Evolutionary conservation across 1,140 invertebrate genomes (phyloP).

Genomic region (Tribolium madens): DNA sequence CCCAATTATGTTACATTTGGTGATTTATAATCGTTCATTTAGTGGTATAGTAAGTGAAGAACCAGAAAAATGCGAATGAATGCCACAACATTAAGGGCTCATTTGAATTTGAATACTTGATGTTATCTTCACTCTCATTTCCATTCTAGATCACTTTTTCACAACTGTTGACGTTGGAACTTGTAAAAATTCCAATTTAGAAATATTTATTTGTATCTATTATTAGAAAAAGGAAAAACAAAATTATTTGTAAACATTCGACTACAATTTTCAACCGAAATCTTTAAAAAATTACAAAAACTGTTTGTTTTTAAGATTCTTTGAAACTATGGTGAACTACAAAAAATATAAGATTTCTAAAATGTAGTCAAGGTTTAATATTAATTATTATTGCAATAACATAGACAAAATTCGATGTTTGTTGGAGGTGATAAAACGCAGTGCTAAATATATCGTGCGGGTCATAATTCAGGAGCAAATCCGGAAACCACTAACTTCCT

Average conservation of each 20-base stretch:
- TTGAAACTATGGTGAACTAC: too few species aligned
- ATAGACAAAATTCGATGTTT: neutral
- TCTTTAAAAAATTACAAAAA: too few species aligned
- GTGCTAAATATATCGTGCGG: conserved; percentile 6
- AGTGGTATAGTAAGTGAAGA: neutral
- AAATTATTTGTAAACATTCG: neutral
- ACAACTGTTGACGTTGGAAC: neutral
- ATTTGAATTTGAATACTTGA: conserved; percentile 14
- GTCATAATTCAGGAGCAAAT: neutral
- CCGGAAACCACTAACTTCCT: conserved; percentile 30
- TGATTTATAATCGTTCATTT: neutral
- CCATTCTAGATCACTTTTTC: conserved; percentile 20
- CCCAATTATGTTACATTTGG: neutral
- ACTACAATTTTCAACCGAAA: too few species aligned
- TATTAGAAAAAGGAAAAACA: neutral
- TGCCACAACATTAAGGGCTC: conserved; percentile 1
- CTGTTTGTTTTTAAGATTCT: too few species aligned
- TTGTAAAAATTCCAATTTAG: neutral
- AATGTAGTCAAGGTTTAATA: too few species aligned
- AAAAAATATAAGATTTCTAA: too few species aligned
- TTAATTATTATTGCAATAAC: too few species aligned
- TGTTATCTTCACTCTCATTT: conserved; percentile 9
- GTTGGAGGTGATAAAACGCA: neutral
- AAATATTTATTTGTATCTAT: neutral
- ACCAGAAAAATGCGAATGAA: conserved; percentile 7